phyloP scores from a whole-genome alignment of 1,140 invertebrate species.

The Pseudoatta argentina region DNA sequence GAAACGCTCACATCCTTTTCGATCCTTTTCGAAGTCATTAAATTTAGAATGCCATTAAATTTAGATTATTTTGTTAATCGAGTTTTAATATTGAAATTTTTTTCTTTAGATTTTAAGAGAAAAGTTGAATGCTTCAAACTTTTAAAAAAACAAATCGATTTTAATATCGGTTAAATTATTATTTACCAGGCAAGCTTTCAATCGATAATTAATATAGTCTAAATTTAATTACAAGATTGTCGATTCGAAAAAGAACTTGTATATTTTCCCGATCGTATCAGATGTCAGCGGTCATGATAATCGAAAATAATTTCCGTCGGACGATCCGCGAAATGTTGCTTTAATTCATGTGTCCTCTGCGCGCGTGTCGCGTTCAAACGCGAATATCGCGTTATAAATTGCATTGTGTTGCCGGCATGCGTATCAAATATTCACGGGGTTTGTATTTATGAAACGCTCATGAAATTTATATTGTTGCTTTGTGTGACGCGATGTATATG shows the following conservation, averaged over 20 bases:
- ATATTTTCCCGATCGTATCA: conserved; percentile 13
- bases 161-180: background rate
- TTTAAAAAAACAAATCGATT: background rate
- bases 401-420: conserved; percentile 33
- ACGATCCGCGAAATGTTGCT: conserved; percentile 9
- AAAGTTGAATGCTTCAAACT: background rate
- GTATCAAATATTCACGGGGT: conserved; percentile 57
- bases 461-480: conserved; percentile 63
- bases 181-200: background rate
- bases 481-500: conserved; percentile 11
- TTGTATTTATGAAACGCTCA: conserved; percentile 60
- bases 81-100: background rate
- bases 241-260: background rate
- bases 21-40: background rate
- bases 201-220: background rate
- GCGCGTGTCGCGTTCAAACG: conserved; percentile 30
- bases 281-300: background rate
- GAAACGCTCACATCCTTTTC: background rate
- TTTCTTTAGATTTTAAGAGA: background rate
- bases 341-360: conserved; percentile 45
- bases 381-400: conserved; percentile 56
- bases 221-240: background rate
- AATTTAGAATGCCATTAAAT: background rate
- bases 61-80: conserved; percentile 9
- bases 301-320: conserved; percentile 34